Evolutionary conservation across 2,113 vertebrate species (phyloP).

Genomic region (Syngnathus typhle): DNA sequence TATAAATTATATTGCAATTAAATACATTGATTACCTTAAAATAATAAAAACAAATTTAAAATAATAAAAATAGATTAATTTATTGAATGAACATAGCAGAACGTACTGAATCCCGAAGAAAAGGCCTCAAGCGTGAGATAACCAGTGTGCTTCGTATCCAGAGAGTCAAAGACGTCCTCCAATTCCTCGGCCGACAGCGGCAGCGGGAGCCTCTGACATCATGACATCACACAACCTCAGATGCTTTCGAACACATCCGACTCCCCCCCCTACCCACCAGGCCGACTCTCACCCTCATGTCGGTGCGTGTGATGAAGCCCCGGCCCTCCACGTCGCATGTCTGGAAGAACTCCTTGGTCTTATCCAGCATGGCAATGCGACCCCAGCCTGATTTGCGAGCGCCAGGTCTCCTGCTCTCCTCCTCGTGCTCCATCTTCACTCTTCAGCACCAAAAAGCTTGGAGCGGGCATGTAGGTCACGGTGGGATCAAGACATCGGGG

Average conservation of each 20-base stretch:
- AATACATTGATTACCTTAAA: too few relatives aligned
- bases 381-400: conserved; percentile 43
- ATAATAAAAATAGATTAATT: too few relatives aligned
- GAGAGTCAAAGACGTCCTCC: conserved; percentile 84
- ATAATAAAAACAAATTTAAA: too few relatives aligned
- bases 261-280: too few relatives aligned
- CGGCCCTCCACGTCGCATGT: conserved; percentile 85
- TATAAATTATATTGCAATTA: too few relatives aligned
- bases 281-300: conserved; percentile 82
- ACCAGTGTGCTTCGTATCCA: conserved; percentile 80
- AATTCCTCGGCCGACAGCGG: conserved; percentile 83
- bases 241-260: background rate
- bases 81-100: background rate
- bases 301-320: conserved; percentile 79
- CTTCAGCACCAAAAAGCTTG: background rate
- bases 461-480: conserved; percentile 9
- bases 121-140: conserved; percentile 86
- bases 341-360: conserved; percentile 86
- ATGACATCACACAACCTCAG: conserved; percentile 23
- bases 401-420: conserved; percentile 19
- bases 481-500: conserved; percentile 30
- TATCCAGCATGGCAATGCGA: conserved; percentile 66
- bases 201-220: conserved; percentile 68
- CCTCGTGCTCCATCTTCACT: conserved; percentile 48
- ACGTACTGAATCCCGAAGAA: conserved; percentile 87